A percentile compares a stretch with the other conserved stretches of the same genome.
Conservation (phyloP, 1,140 invertebrate species). For the Drosophila ogumai region DNA sequence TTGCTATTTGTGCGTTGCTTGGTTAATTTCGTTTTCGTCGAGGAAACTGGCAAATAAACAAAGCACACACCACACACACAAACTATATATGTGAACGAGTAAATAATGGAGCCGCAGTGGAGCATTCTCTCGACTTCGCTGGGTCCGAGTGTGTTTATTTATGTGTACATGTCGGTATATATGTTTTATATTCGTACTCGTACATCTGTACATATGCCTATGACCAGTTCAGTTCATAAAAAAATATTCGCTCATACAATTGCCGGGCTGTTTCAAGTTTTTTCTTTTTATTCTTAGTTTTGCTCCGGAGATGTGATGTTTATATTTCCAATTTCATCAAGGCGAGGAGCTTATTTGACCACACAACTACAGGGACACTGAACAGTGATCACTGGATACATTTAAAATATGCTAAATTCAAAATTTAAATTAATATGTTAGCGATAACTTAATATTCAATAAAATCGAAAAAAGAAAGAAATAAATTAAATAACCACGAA, state of each 20-base stretch:
- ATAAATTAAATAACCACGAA: too few relatives aligned
- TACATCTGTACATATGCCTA: conserved; percentile 15
- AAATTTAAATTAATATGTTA: too few relatives aligned
- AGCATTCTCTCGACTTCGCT: conserved; percentile 54
- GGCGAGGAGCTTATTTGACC: conserved; percentile 60
- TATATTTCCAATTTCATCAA: conserved; percentile 76
- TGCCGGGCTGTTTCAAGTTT: conserved; percentile 32
- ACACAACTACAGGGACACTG: conserved; percentile 45
- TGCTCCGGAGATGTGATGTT: conserved; percentile 50
- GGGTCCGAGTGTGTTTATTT: conserved; percentile 12
- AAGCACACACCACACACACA: conserved; percentile 58
- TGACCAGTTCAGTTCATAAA: conserved; percentile 53
- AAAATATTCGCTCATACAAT: conserved; percentile 69
- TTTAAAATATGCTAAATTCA: neutral
- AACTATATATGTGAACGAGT: conserved; percentile 15
- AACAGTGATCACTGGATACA: conserved; percentile 12
- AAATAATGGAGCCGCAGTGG: conserved; percentile 67
- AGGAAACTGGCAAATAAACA: conserved; percentile 77
- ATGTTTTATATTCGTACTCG: conserved; percentile 4
- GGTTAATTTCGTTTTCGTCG: conserved; percentile 73
- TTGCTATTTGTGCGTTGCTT: conserved; percentile 58
- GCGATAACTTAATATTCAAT: too few relatives aligned
- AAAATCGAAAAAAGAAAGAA: too few relatives aligned
- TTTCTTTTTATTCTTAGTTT: conserved; percentile 54
- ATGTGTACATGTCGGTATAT: conserved; percentile 5